These are phyloP conservation scores for Aquatica leii DNA, from an alignment of 2,888 invertebrate genomes.

Conservation along the genomic window DNA sequence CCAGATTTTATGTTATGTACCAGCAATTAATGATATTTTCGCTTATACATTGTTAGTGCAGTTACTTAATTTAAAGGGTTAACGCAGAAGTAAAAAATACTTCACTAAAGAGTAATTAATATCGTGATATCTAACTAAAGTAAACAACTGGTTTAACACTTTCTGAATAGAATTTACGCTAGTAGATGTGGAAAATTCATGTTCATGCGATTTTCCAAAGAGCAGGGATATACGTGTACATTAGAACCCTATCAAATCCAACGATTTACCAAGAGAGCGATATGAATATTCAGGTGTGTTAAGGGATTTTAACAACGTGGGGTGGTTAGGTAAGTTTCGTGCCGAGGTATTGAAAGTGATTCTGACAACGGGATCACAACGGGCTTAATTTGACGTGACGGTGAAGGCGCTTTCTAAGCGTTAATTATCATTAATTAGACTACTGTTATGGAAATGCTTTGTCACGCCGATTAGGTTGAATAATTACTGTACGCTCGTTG, in stretches of 20 bases:
- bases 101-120: conserved; percentile 14
- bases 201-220: conserved; percentile 41
- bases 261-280: conserved; percentile 42
- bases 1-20: conserved; percentile 19
- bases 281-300: conserved; percentile 45
- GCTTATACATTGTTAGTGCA: background rate
- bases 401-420: conserved; percentile 34
- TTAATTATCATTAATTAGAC: conserved; percentile 38
- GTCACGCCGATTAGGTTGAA: conserved; percentile 35
- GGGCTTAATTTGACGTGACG: conserved; percentile 38
- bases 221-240: conserved; percentile 39
- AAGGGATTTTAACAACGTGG: conserved; percentile 33
- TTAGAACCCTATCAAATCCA: conserved; percentile 43
- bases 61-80: too few relatives aligned
- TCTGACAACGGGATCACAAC: conserved; percentile 35
- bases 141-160: conserved; percentile 27
- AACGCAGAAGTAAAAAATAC: too few relatives aligned
- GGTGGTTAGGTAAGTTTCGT: conserved; percentile 32
- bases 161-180: conserved; percentile 21
- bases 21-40: background rate
- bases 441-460: conserved; percentile 38
- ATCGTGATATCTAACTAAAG: conserved; percentile 27
- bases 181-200: conserved; percentile 35
- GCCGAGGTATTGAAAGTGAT: conserved; percentile 41
- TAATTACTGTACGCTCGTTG: conserved; percentile 22